Evolutionary conservation across 2,888 invertebrate species (phyloP), one percentile per base, ranked within the genome.

Genomic region (Eilema caniola): DNA sequence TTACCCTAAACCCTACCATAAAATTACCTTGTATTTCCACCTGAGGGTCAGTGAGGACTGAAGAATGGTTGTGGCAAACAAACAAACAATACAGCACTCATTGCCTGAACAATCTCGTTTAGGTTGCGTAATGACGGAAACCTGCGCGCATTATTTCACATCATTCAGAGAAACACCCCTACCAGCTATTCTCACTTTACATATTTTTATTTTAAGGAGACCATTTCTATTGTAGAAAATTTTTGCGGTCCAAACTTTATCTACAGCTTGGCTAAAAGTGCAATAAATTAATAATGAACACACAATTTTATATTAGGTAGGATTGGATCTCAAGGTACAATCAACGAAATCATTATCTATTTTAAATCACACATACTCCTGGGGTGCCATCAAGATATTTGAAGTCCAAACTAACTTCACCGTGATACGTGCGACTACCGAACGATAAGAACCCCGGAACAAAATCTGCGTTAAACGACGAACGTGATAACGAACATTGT

Each of bases 91-190:
- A 74, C 73, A 74, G 76, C 73, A 81, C 83, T 86, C 84, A 88
- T 88, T 86, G 85, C 79, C 83, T 84, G 83, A 88, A 88, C 89
- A 89, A 89, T 87, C 89, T 86, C 85, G 82, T 84, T 85, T 75
- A 80, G 82, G 79, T 73, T 72, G 65, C 74, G 81, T 88, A 89
- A 88, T 86, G 88, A 88, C 85, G 84, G 81, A 84, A 83, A 79
- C 82, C 78, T 72, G 80, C 76, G 77, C 77, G 84, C 84, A 86
- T 88, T 88, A 87, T 85, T 88, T 81, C 80, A 80, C 85, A 86
- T 86, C 83, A 85, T 86, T 84, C 82, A 81, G 75, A 65, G 67
- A 61, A 70, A 72, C 20, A 41, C 69, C 74, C 60, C 73, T 87
- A 88, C 87, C 63, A 81, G 0, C 0, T 12, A 28, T 75, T 78